A percentile compares a stretch with the other conserved stretches of the same genome.
These are phyloP conservation scores for Lineus longissimus DNA, from an alignment of 1,140 invertebrate genomes.

Conservation along the genomic window DNA sequence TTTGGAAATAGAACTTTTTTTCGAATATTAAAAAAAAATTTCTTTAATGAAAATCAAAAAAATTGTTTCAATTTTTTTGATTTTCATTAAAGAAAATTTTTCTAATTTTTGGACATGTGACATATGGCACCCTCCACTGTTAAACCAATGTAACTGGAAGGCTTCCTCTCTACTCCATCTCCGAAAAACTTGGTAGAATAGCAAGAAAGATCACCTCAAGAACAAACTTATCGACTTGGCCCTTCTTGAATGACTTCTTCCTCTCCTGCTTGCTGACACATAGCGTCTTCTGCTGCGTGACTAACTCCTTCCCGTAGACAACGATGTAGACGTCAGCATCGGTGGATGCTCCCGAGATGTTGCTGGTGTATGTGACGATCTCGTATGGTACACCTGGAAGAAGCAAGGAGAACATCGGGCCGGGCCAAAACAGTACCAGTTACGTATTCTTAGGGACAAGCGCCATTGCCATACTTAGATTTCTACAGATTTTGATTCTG, in stretches of 20 bases:
- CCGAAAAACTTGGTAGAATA: background rate
- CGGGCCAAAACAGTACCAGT: background rate
- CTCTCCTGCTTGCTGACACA: slow-evolving; percentile 46
- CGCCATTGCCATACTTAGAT: too few species aligned
- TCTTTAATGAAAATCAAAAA: too few species aligned
- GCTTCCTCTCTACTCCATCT: too few species aligned
- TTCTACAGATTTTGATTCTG: too few species aligned
- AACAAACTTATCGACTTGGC: slow-evolving; percentile 41
- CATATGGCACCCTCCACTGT: too few species aligned
- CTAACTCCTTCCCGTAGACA: slow-evolving; percentile 46
- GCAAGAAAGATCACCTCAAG: slow-evolving; percentile 36
- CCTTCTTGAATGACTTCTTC: slow-evolving; percentile 43
- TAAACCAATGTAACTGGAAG: too few species aligned
- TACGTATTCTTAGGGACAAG: slow-evolving; percentile 4
- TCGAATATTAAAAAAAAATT: too few species aligned
- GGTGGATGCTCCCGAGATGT: slow-evolving; percentile 41
- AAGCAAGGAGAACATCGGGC: background rate
- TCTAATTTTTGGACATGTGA: too few species aligned
- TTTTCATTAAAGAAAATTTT: too few species aligned
- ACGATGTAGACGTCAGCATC: slow-evolving; percentile 48
- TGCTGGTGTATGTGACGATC: slow-evolving; percentile 45
- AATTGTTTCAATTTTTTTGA: too few species aligned
- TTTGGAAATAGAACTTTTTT: too few species aligned
- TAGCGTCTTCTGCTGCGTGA: slow-evolving; percentile 46
- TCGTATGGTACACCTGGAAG: slow-evolving; percentile 50